Percentiles rank a stretch among this genome's conserved stretches.
Conservation (phyloP, 30 jellyfish, hydroid and myxozoan genomes). For the Haliclystus octoradiatus region DNA sequence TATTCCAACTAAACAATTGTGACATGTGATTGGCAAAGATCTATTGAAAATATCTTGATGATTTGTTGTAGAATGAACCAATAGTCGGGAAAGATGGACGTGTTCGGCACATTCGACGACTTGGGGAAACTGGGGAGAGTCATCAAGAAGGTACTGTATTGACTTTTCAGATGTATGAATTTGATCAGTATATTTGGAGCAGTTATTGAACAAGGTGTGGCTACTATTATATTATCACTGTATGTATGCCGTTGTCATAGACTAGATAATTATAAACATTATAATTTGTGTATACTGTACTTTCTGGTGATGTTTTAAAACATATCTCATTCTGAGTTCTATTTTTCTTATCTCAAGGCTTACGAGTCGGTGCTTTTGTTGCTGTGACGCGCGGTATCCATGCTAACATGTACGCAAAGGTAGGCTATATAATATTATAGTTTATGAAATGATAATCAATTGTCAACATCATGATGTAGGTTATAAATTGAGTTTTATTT, state of each 20-base stretch:
- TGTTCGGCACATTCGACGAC: constrained; percentile 75
- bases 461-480: too few relatives aligned
- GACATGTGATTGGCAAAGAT: too few relatives aligned
- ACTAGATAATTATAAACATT: too few relatives aligned
- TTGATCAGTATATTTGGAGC: neutral
- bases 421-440: neutral
- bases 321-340: neutral
- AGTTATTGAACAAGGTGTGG: neutral
- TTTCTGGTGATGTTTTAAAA: too few relatives aligned
- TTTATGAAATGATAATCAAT: neutral
- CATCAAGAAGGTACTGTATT: constrained; percentile 44
- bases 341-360: constrained; percentile 14
- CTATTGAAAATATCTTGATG: too few relatives aligned
- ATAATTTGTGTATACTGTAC: too few relatives aligned
- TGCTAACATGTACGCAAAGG: constrained; percentile 71
- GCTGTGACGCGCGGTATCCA: constrained; percentile 56
- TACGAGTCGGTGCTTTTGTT: constrained; percentile 56
- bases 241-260: too few relatives aligned
- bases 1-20: too few relatives aligned
- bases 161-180: neutral
- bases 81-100: constrained; percentile 81
- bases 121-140: constrained; percentile 51
- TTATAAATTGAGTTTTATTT: too few relatives aligned
- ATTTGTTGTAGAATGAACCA: constrained; percentile 31
- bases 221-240: too few relatives aligned